A percentile compares a stretch with the other conserved stretches of the same genome.
These are phyloP conservation scores for Hemicordylus capensis DNA, from an alignment of 2,113 vertebrate species.

Conservation along the genomic window DNA sequence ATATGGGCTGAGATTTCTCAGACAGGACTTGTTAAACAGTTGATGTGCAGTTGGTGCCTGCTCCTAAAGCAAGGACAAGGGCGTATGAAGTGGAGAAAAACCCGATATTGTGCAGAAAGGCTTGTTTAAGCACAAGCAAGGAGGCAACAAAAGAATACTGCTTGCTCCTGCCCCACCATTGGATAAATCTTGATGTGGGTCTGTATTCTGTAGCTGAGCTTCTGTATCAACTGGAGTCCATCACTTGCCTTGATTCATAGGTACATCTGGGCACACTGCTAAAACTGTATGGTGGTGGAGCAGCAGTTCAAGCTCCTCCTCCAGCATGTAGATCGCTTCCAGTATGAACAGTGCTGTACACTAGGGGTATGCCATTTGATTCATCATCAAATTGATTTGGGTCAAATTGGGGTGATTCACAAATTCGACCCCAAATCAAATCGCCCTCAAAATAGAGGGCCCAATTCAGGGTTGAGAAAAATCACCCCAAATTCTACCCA, in stretches of 20 bases:
- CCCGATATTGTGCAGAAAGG: not conserved
- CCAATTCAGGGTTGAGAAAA: not conserved
- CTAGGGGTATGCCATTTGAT: not conserved
- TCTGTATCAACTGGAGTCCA: not conserved
- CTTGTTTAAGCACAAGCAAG: not conserved
- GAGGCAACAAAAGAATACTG: not conserved
- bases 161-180: not conserved
- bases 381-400: too few relatives aligned
- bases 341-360: not conserved
- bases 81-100: not conserved
- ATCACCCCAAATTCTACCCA: too few relatives aligned
- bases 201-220: not conserved
- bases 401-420: too few relatives aligned
- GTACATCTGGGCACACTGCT: not conserved
- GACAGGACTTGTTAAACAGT: constrained; percentile 56
- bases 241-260: not conserved
- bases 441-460: too few relatives aligned
- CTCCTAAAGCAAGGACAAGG: not conserved
- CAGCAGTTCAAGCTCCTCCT: not conserved
- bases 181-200: not conserved
- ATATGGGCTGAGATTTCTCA: constrained; percentile 59
- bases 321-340: not conserved
- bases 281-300: not conserved
- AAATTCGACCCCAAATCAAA: too few relatives aligned
- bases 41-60: constrained; percentile 3